Evolutionary conservation across 2,113 vertebrate species (phyloP).

Genomic region (Cacatua alba): DNA sequence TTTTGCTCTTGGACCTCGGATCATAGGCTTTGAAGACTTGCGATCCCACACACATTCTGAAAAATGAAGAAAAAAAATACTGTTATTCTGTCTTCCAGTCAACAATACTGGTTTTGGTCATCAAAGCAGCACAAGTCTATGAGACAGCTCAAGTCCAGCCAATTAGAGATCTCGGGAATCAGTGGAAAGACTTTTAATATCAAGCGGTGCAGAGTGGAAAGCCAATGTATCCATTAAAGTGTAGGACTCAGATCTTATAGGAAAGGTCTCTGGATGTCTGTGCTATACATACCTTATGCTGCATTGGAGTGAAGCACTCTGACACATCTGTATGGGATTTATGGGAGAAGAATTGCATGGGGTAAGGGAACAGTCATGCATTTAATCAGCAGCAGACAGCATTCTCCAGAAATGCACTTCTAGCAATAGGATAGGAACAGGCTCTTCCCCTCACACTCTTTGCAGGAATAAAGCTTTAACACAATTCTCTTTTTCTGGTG

Average conservation of each 20-base stretch:
- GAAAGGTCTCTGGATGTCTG: neutral
- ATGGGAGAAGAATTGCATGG: neutral
- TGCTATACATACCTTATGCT: neutral
- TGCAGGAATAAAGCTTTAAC: neutral
- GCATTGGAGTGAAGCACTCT: too few species aligned
- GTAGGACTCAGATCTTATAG: neutral
- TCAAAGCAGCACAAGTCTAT: fast-evolving
- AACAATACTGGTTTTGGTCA: neutral
- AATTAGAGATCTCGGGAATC: neutral
- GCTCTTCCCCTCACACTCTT: neutral
- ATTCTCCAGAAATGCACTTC: neutral
- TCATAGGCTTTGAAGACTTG: neutral
- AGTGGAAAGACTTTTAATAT: neutral
- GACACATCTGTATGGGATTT: neutral
- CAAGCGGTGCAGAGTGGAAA: neutral
- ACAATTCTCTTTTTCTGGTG: neutral
- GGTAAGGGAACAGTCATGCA: fast-evolving
- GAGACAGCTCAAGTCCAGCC: neutral
- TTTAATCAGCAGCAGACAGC: neutral
- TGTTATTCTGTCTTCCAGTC: neutral
- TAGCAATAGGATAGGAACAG: neutral
- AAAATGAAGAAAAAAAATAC: neutral
- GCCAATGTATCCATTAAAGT: neutral
- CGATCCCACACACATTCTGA: neutral
- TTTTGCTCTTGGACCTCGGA: slow-evolving; percentile 17